Base-by-base conservation (phyloP, 2,113 vertebrate genomes). In the Paracanthobrama guichenoti region DNA sequence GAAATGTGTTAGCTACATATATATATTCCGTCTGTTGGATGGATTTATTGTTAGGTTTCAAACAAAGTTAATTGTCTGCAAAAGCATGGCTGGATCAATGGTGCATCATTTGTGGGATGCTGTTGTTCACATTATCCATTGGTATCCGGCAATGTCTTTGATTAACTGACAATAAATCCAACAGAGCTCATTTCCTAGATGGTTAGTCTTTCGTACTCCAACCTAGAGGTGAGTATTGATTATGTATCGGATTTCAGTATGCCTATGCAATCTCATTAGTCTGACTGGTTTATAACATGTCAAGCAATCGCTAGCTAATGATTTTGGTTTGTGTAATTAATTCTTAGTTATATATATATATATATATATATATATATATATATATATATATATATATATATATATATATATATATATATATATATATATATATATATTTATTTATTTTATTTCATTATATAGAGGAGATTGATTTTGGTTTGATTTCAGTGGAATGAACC, bases 191-290 rank as follows among this genome's bases (percentile, higher is more conserved):
- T 87, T 87, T 87, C 79, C 80, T 87, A 76, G 59, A 89, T 83
- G 76, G 46, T 81, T 79, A 67, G 75, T 77, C 66, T 81, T 86
- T 60, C 72, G 72, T 81, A 31, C 64, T 3, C 57, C 55, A 57
- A 83, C 86, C 83, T 84, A 82, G 83, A 85, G 84, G 83, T 79
- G 62, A 87, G 77, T 88, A 90, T 88, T 88, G 88, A 88, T 85
- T 67, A 42, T 13, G 12, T 73, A 83, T 83, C n/a, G 79, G 76
- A 62, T 64, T 83, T 69, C 64, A 76, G 82, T 59, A 82, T 87
- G 81, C 50, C 81, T 75, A 73, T 85, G 50, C 87, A 88, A 82
- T 78, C 76, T 82, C 60, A 85, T 85, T 85, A 87, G 57, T 44
- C 67, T 79, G 64, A 79, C 59, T 75, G 57, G 66, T 88, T 85